Percentiles rank a stretch among this genome's conserved stretches.
Evolutionary conservation across 2,113 vertebrate genomes (phyloP).

Genomic region (Sinocyclocheilus grahami): DNA sequence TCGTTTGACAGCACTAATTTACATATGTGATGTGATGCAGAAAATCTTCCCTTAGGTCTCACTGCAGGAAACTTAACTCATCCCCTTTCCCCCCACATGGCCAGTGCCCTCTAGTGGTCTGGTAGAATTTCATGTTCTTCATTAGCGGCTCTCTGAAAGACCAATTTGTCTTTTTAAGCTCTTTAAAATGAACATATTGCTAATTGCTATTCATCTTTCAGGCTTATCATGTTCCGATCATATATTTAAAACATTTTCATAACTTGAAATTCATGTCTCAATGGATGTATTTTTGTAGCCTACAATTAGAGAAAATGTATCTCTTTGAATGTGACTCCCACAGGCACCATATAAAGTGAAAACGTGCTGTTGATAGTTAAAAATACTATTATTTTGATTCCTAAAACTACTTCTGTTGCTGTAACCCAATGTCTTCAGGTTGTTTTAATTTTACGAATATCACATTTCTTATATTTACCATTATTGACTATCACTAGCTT

Average conservation of each 20-base stretch:
- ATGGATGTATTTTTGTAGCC: not conserved
- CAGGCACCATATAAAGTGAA: not conserved
- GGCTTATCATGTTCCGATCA: not conserved
- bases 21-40: not conserved
- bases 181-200: not conserved
- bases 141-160: not conserved
- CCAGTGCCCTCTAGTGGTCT: slow-evolving; percentile 15
- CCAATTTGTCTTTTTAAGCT: slow-evolving; percentile 27
- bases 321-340: not conserved
- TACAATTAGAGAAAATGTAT: not conserved
- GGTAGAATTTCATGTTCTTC: not conserved
- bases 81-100: not conserved
- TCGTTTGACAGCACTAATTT: not conserved
- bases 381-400: no score
- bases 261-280: not conserved
- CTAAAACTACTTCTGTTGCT: not conserved
- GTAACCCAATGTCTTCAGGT: not conserved
- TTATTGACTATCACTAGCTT: not conserved
- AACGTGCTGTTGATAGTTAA: not conserved
- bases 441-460: not conserved
- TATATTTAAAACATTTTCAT: slow-evolving; percentile 5
- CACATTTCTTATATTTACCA: not conserved
- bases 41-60: not conserved
- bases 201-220: slow-evolving; percentile 14
- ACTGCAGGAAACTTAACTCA: not conserved